Percentiles rank a stretch among this genome's conserved stretches.
phyloP scores from a whole-genome alignment of 2,113 vertebrate genomes.

The Xenus cinereus region DNA sequence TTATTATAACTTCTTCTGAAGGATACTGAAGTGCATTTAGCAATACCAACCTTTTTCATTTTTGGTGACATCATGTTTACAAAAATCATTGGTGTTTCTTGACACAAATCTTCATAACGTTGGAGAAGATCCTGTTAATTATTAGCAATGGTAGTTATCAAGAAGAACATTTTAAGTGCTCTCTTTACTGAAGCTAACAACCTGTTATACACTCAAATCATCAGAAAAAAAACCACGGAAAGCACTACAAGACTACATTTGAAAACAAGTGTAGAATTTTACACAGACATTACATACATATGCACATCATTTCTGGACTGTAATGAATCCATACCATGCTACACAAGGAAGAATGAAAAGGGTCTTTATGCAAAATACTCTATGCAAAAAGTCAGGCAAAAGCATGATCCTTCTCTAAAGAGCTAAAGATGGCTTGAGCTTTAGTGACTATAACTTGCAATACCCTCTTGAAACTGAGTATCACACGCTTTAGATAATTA shows the following conservation, averaged over 20 bases:
- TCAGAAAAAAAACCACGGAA: background rate
- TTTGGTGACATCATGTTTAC: conserved; percentile 77
- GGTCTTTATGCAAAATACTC: background rate
- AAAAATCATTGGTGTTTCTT: conserved; percentile 75
- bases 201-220: background rate
- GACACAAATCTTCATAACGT: conserved; percentile 75
- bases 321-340: background rate
- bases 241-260: background rate
- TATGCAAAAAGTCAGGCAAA: background rate
- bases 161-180: background rate
- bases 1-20: background rate
- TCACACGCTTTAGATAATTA: background rate
- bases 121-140: conserved; percentile 75
- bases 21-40: background rate
- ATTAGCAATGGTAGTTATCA: background rate
- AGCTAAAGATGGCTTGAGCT: background rate
- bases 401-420: background rate
- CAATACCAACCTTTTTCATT: conserved; percentile 76
- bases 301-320: background rate
- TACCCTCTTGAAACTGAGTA: background rate
- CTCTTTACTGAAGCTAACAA: background rate
- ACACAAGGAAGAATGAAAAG: background rate
- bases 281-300: background rate
- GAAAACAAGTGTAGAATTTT: background rate
- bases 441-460: background rate